Base-by-base conservation (phyloP, 2,888 invertebrate genomes). In the Cheilosia scutellata region DNA sequence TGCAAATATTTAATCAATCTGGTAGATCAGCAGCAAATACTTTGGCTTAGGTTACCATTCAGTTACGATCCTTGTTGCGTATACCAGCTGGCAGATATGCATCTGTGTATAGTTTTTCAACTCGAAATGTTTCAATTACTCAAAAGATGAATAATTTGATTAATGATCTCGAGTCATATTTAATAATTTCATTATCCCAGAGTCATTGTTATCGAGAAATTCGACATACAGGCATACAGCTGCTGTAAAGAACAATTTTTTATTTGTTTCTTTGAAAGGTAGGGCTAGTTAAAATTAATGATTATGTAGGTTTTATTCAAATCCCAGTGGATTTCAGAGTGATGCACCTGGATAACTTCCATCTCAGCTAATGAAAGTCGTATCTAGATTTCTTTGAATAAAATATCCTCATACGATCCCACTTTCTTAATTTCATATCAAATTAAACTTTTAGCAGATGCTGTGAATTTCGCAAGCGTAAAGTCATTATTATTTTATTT, bases 91-190 rank as follows among this genome's bases (percentile, higher is more conserved):
- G 33, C 58, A 60, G 57, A 40, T 60, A 25, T 31, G 4, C 47
- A 65, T 33, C 65, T 65, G 49, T 25, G 33, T 9, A 27, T 0
- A 42, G 27, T 25, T 13, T 33, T 37, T 7, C 11, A 37, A 13
- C 25, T 11, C 27, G 27, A 60, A 53, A 53, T 25, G 16, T 25
- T 58, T 63, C 47, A 53, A 49, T 75, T 57, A 47, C 27, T 33
- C 33, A 68, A 53, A 44, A n/a, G 29, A 33, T 29, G n/a, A 47
- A 44, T 27, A 49, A 65, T 82, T 77, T 82, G 82, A 82, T 82
- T 82, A 82, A 82, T 82, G 82, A 77, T 16, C 25, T 58, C 2
- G 0, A 53, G 58, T 77, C 77, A 82, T 72, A 82, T 72, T 82
- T 72, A 58, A 72, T 77, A 62, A 58, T 60, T 55, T 47, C 20